phyloP scores from a whole-genome alignment of 1,140 invertebrate species.

The Formica exsecta region DNA sequence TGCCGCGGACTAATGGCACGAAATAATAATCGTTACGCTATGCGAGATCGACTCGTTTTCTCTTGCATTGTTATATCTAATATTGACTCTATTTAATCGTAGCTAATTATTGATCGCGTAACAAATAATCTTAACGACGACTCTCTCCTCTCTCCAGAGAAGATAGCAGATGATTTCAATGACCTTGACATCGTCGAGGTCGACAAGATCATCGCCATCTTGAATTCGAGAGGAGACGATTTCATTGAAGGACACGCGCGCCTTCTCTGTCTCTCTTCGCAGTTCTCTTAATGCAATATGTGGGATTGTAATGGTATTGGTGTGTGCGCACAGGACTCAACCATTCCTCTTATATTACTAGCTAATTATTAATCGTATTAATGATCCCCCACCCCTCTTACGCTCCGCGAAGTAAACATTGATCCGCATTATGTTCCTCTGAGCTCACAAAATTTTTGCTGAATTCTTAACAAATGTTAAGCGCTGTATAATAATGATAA shows the following conservation, averaged over 20 bases:
- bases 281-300: conserved; percentile 56
- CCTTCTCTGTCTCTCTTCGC: conserved; percentile 52
- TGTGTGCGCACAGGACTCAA: conserved; percentile 75
- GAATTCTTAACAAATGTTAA: conserved; percentile 4
- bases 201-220: conserved; percentile 7
- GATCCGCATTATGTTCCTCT: background rate
- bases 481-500: background rate
- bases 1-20: conserved; percentile 80
- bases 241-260: conserved; percentile 39
- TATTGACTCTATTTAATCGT: conserved; percentile 64
- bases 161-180: background rate
- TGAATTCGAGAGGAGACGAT: conserved; percentile 5
- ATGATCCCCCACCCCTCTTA: conserved; percentile 23
- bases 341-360: conserved; percentile 57
- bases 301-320: conserved; percentile 72
- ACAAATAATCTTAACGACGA: conserved; percentile 64
- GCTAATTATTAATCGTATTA: conserved; percentile 77
- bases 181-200: conserved; percentile 24
- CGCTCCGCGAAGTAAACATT: background rate
- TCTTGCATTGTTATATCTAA: conserved; percentile 62
- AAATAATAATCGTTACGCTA: conserved; percentile 69
- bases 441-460: background rate
- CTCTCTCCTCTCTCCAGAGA: background rate
- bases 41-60: conserved; percentile 53
- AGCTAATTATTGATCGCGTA: conserved; percentile 67